phyloP scores from a whole-genome alignment of 2,888 invertebrate genomes.

The Galeopsomyia nigrocyanea region DNA sequence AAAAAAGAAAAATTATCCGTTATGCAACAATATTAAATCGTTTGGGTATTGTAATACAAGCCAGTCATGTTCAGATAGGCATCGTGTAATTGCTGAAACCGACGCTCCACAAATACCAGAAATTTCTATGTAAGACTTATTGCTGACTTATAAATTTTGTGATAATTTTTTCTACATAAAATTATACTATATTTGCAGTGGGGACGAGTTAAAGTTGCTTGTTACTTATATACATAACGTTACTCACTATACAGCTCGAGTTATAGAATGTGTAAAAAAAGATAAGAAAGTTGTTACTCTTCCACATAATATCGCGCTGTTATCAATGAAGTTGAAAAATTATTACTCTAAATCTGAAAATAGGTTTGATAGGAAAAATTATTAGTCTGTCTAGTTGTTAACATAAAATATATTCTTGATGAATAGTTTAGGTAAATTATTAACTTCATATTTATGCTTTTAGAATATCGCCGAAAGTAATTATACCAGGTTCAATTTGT shows the following conservation, averaged over 20 bases:
- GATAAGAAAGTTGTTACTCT: slow-evolving; percentile 29
- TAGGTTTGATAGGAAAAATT: slow-evolving; percentile 50
- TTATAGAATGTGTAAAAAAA: slow-evolving; percentile 68
- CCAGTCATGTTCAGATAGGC: slow-evolving; percentile 74
- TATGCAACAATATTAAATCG: slow-evolving; percentile 76
- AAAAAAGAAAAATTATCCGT: slow-evolving; percentile 69
- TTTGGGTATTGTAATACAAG: slow-evolving; percentile 76
- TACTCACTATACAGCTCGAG: slow-evolving; percentile 74
- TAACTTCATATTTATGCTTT: not conserved
- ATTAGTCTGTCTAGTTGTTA: not conserved
- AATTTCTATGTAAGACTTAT: slow-evolving; percentile 61
- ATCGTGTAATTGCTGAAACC: slow-evolving; percentile 72
- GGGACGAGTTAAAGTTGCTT: slow-evolving; percentile 58
- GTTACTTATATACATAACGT: slow-evolving; percentile 72
- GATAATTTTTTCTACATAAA: slow-evolving; percentile 15
- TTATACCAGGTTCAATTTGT: slow-evolving; percentile 73
- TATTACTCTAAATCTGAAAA: slow-evolving; percentile 57
- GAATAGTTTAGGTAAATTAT: not conserved
- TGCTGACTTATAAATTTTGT: slow-evolving; percentile 6
- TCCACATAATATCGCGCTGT: slow-evolving; percentile 54
- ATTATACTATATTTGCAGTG: slow-evolving; percentile 49
- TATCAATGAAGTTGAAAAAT: slow-evolving; percentile 53
- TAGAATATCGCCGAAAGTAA: slow-evolving; percentile 50
- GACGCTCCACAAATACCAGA: slow-evolving; percentile 70
- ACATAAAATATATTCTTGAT: not conserved